Evolutionary conservation across 2,888 invertebrate species (phyloP).

Genomic region (Luffia ferchaultella): DNA sequence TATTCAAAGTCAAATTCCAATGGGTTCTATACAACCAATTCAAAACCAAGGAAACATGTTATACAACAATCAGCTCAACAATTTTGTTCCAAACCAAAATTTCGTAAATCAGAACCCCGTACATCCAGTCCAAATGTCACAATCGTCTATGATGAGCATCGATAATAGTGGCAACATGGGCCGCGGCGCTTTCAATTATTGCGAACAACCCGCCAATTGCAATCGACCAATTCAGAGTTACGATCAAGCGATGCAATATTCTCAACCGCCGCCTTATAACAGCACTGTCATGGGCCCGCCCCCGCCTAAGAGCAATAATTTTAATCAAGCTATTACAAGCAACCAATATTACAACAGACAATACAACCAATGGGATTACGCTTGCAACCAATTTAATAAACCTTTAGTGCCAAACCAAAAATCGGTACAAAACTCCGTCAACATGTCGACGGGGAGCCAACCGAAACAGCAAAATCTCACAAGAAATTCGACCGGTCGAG

Average conservation of each 20-base stretch:
- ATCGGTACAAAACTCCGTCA: slow-evolving; percentile 45
- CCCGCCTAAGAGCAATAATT: slow-evolving; percentile 55
- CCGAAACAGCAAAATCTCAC: slow-evolving; percentile 33
- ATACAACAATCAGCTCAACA: slow-evolving; percentile 40
- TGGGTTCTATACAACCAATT: slow-evolving; percentile 28
- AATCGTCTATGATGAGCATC: slow-evolving; percentile 56
- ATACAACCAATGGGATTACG: slow-evolving; percentile 55
- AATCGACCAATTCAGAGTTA: slow-evolving; percentile 30
- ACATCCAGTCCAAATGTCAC: slow-evolving; percentile 50
- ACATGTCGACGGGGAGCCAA: slow-evolving; percentile 56
- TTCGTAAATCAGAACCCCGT: slow-evolving; percentile 44
- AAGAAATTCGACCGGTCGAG: slow-evolving; percentile 30
- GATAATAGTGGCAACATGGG: slow-evolving; percentile 52
- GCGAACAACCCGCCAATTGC: slow-evolving; percentile 35
- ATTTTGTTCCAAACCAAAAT: slow-evolving; percentile 37
- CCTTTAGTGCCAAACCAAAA: slow-evolving; percentile 38
- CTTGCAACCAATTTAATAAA: slow-evolving; percentile 49
- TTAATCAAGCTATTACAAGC: slow-evolving; percentile 56
- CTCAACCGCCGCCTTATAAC: slow-evolving; percentile 50
- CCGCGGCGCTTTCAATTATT: slow-evolving; percentile 44
- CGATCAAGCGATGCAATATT: slow-evolving; percentile 45
- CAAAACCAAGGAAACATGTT: slow-evolving; percentile 30
- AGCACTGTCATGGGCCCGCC: slow-evolving; percentile 56
- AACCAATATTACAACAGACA: slow-evolving; percentile 55
- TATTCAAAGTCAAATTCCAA: slow-evolving; percentile 37